Base-by-base conservation (phyloP, 2,113 vertebrate species). In the Pterocles burchelli region DNA sequence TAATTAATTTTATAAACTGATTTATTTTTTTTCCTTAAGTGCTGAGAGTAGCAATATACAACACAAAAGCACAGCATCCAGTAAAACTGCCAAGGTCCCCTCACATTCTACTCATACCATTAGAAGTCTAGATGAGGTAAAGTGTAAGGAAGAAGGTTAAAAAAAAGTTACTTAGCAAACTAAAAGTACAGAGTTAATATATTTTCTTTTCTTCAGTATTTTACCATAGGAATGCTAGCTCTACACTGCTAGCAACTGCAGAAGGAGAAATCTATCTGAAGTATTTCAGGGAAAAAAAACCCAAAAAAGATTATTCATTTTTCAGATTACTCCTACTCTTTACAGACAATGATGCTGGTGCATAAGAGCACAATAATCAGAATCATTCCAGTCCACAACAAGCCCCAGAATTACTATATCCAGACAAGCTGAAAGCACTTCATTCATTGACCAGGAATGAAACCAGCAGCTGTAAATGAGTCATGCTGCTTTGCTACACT, bases 381-480 rank as follows among this genome's bases (percentile, higher is more conserved):
- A 94, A 90, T 51, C 43, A 94, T 90, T 95, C 88, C 54, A 66
- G 74, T 94, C 78, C 61, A 78, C 49, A 89, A 72, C 33, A 88
- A 86, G 48, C 21, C 65, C 52, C 65, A 88, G 65, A 78, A 90
- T 70, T 71, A 67, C 83, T 84, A 74, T 61, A 74, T 36, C 65
- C 85, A 90, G 85, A 65, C 55, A 68, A 63, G 75, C 76, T 97
- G 93, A 93, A 95, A 95, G 88, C 52, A 41, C 70, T 93, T 72
- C 62, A 89, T 97, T 92, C 93, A 90, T 45, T 87, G 76, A 84
- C 68, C 86, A 84, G 68, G 79, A 95, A 93, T 58, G 63, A 93
- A 96, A 91, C 36, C 74, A 95, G 91, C 95, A 96, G 91, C 91
- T 96, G 96, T 93, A 88, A 94, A 70, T 95, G 96, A 97, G 93